These are phyloP conservation scores for Lepetodrilus schrolli DNA, from an alignment of 2,888 invertebrate species.

Conservation along the genomic window DNA sequence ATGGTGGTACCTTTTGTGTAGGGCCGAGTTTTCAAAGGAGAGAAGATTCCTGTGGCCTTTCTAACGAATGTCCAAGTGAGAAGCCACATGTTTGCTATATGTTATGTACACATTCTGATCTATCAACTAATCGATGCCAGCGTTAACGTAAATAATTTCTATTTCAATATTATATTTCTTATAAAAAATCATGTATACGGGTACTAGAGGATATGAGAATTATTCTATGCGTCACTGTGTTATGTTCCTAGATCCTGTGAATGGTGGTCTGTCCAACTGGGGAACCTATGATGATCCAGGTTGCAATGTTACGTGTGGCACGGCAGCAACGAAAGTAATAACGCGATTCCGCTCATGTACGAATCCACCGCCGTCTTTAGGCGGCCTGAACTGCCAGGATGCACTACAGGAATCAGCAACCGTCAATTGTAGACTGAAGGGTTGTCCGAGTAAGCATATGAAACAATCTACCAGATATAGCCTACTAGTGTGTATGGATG, in stretches of 20 bases:
- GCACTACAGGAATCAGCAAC: not conserved
- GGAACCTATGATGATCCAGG: not conserved
- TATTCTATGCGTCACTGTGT: too few species aligned
- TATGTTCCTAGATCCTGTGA: not conserved
- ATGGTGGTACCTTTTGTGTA: not conserved
- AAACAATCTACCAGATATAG: too few species aligned
- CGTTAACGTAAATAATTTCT: too few species aligned
- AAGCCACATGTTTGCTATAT: too few species aligned
- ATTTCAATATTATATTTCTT: too few species aligned
- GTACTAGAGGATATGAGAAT: too few species aligned
- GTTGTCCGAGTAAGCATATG: constrained; percentile 1
- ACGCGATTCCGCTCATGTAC: not conserved
- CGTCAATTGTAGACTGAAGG: not conserved
- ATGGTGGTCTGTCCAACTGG: not conserved
- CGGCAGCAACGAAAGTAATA: not conserved
- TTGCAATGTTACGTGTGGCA: not conserved
- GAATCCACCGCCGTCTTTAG: not conserved
- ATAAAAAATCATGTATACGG: too few species aligned
- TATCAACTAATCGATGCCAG: too few species aligned
- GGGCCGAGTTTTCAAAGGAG: not conserved
- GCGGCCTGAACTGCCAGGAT: not conserved
- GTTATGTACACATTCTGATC: too few species aligned
- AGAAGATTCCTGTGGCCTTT: not conserved
- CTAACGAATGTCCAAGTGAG: constrained; percentile 4
- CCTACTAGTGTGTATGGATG: too few species aligned